These are phyloP conservation scores for Spea multiplicata DNA, from an alignment of 2,113 vertebrate genomes.

Conservation along the genomic window DNA sequence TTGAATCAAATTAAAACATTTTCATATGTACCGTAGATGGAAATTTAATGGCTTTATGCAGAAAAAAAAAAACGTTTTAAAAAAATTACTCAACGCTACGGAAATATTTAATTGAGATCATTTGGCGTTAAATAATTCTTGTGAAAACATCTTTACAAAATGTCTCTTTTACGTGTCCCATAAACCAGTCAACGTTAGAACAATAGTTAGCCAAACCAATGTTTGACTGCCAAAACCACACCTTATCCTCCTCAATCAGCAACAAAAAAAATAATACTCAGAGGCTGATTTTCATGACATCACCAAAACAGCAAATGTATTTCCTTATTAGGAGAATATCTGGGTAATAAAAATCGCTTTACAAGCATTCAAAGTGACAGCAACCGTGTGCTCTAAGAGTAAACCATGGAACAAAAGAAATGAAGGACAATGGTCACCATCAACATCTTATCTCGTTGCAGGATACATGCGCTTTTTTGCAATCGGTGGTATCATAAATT, in stretches of 20 bases:
- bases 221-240: conserved; percentile 69
- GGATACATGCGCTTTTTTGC: too few species aligned
- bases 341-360: conserved; percentile 34
- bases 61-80: neutral
- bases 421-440: neutral
- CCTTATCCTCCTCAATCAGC: conserved; percentile 69
- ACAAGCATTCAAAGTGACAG: conserved; percentile 50
- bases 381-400: conserved; percentile 59
- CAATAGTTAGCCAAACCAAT: conserved; percentile 63
- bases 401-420: conserved; percentile 51
- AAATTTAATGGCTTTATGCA: neutral
- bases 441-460: neutral
- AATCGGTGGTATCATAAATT: too few species aligned
- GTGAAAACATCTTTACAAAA: conserved; percentile 46
- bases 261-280: conserved; percentile 52
- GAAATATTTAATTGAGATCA: conserved; percentile 28
- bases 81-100: neutral
- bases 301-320: conserved; percentile 55
- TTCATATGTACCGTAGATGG: too few species aligned
- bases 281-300: conserved; percentile 62
- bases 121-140: neutral
- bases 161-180: conserved; percentile 42
- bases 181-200: conserved; percentile 56
- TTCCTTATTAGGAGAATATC: conserved; percentile 72
- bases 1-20: too few species aligned